These are phyloP conservation scores for Chaetorhynchus papuensis DNA, from an alignment of 2,113 vertebrate genomes.

Conservation along the genomic window DNA sequence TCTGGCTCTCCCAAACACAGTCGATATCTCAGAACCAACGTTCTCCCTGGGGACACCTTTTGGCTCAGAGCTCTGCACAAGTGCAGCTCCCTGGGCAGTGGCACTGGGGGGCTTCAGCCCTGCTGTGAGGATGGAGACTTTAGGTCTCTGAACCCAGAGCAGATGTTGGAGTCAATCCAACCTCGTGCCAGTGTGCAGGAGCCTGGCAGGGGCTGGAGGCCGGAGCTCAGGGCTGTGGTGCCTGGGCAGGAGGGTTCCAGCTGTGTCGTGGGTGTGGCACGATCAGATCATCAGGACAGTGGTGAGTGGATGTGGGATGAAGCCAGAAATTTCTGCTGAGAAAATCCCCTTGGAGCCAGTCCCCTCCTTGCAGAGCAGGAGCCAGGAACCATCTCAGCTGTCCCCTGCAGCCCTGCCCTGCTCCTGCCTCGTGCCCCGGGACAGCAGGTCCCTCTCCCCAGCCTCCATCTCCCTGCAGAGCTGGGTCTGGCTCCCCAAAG, in stretches of 20 bases:
- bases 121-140: not conserved
- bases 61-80: not conserved
- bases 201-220: not conserved
- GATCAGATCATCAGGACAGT: fast-evolving
- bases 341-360: not conserved
- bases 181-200: fast-evolving
- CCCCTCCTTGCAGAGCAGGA: not conserved
- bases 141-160: not conserved
- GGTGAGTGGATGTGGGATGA: fast-evolving
- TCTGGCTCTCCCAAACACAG: not conserved
- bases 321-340: not conserved
- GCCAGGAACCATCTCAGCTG: not conserved
- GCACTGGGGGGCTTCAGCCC: not conserved
- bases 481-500: not conserved
- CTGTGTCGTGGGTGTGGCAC: fast-evolving
- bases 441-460: not conserved
- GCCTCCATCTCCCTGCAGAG: not conserved
- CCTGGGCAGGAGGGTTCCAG: not conserved
- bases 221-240: fast-evolving
- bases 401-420: not conserved
- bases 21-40: fast-evolving
- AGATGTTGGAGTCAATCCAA: not conserved
- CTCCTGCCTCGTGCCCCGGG: fast-evolving
- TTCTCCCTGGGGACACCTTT: not conserved
- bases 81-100: not conserved